A percentile compares a stretch with the other conserved stretches of the same genome.
phyloP scores from a whole-genome alignment of 2,113 vertebrate species.

The Centropus unirufus region DNA sequence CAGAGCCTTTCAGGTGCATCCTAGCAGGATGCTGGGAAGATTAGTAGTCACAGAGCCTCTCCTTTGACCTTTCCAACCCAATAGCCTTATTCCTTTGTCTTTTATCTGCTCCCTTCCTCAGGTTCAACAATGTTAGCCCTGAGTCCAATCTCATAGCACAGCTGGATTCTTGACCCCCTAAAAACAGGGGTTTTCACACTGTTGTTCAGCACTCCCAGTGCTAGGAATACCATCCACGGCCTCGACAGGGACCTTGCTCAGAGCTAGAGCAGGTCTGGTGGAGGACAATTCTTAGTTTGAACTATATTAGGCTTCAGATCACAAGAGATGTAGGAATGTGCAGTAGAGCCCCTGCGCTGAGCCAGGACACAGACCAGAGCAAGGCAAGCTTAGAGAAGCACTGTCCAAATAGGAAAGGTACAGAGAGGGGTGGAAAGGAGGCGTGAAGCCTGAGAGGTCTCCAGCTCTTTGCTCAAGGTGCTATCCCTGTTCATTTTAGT shows the following conservation, averaged over 20 bases:
- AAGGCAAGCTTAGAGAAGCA: not conserved
- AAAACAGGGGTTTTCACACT: not conserved
- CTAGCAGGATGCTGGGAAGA: not conserved
- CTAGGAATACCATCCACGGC: not conserved
- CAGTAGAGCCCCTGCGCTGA: not conserved
- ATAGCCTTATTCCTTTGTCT: not conserved
- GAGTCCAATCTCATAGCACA: not conserved
- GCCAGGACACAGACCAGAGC: not conserved
- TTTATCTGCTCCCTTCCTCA: not conserved
- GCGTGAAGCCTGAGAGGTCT: not conserved
- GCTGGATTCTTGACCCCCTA: not conserved
- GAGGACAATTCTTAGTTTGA: not conserved
- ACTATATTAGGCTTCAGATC: not conserved
- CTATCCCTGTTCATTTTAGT: not conserved
- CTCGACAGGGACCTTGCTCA: not conserved
- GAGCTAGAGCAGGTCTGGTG: not conserved
- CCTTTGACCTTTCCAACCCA: not conserved
- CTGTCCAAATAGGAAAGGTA: not conserved
- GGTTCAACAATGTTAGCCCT: not conserved
- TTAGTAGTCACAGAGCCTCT: not conserved
- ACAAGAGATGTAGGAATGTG: not conserved
- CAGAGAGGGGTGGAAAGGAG: not conserved
- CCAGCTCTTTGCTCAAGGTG: not conserved
- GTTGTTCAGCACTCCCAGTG: not conserved
- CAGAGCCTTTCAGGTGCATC: not conserved